phyloP scores from a whole-genome alignment of 2,888 invertebrate genomes.

The Lithodes maja region DNA sequence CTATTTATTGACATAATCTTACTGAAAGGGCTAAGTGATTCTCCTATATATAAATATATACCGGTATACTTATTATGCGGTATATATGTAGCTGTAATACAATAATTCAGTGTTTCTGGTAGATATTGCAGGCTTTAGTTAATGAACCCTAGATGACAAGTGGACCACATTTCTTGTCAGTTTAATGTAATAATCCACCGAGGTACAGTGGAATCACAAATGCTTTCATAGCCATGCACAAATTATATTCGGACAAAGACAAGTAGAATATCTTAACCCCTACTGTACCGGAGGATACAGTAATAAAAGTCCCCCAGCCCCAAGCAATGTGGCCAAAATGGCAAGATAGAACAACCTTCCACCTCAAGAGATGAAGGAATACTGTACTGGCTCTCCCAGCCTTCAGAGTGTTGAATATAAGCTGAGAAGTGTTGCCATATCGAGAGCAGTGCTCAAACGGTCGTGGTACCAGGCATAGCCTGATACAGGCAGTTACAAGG shows the following conservation, averaged over 20 bases:
- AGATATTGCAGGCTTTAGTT: not conserved
- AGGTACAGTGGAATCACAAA: constrained; percentile 10
- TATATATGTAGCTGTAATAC: constrained; percentile 19
- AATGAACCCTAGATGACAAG: not conserved
- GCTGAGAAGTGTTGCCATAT: too few species aligned
- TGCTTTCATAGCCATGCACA: not conserved
- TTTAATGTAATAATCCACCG: not conserved
- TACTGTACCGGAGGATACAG: too few species aligned
- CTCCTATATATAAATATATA: constrained; percentile 5
- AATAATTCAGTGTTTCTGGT: not conserved
- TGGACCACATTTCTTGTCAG: not conserved
- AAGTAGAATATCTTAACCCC: too few species aligned
- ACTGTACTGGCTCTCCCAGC: not conserved
- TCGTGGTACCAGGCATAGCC: too few species aligned
- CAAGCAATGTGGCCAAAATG: too few species aligned
- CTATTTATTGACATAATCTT: too few species aligned
- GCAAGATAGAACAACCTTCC: too few species aligned
- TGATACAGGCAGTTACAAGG: too few species aligned
- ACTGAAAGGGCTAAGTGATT: too few species aligned
- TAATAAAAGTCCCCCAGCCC: too few species aligned
- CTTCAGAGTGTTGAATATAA: not conserved
- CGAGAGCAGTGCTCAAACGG: too few species aligned
- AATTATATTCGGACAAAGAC: not conserved
- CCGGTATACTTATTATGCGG: not conserved
- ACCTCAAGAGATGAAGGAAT: not conserved